Base-by-base conservation (phyloP, 30 jellyfish, hydroid and myxozoan genomes). In the Turritopsis rubra region DNA sequence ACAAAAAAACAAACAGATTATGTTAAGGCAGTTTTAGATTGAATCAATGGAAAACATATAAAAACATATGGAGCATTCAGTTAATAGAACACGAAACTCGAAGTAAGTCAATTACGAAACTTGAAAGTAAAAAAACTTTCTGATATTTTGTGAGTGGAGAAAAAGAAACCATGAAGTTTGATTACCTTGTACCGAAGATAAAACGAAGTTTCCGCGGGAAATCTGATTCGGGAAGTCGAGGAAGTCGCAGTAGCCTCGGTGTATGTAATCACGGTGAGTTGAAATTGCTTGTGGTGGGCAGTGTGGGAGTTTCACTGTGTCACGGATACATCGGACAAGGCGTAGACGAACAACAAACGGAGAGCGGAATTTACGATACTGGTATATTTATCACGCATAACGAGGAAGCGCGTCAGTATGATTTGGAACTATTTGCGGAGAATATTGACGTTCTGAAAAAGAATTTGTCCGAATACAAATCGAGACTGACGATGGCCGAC, bases 191-290 rank as follows among this genome's bases (percentile, higher is more conserved):
- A 41, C 60, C 60, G 60, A 41, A 3, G 60, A 41, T 41, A 41
- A 41, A 41, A 41, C 60, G 60, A 41, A 41, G 60, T 41, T 41
- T 41, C 13, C 60, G 60, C 5, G 60, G 60, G 13, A 41, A 41
- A 41, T 3, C 60, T 3, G 60, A 41, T 13, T 41, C 60, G 60
- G 60, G 60, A 41, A 41, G 60, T 41, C 60, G 60, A 5, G 13
- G 77, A 7, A 68, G 77, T 9, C 31, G 28, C 16, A 7, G 22
- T 9, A 68, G 77, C 8, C 77, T 68, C 17, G 77, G 77, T 7
- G 77, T 68, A 8, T 68, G 77, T 27, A 68, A 68, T 27, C 77
- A 68, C 77, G 77, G 77, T 68, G 77, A 68, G 19, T n/a, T 68
- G 0, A 68, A 1, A 27, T 9, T 68, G 1, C 30, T 68, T 23